A percentile compares a stretch with the other conserved stretches of the same genome.
Conservation (phyloP, 2,797 vertebrate genomes). For the Rhinophrynus dorsalis region DNA sequence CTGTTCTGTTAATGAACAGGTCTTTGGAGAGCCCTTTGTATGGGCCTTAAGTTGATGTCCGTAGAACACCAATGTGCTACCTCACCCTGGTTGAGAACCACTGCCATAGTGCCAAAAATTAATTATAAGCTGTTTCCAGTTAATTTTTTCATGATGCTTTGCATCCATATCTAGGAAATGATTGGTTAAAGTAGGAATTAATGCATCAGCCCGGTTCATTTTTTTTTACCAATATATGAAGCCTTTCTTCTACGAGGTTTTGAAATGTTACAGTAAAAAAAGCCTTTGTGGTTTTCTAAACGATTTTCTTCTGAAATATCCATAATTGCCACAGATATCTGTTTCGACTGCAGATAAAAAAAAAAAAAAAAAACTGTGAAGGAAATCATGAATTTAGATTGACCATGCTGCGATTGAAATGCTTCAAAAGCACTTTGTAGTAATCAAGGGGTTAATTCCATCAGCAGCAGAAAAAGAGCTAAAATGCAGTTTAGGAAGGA, state of each 20-base stretch:
- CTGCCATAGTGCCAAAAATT: too few relatives aligned
- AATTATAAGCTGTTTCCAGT: too few relatives aligned
- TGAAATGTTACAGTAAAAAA: too few relatives aligned
- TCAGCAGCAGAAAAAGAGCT: background rate
- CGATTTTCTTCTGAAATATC: background rate
- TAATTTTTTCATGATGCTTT: too few relatives aligned
- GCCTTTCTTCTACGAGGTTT: background rate
- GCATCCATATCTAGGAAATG: too few relatives aligned
- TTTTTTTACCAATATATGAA: background rate
- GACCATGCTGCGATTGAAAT: background rate
- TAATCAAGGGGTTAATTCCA: constrained; percentile 17
- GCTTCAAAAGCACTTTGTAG: background rate
- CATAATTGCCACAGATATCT: background rate
- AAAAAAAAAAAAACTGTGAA: too few relatives aligned
- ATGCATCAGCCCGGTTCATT: background rate
- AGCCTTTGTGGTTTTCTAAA: too few relatives aligned
- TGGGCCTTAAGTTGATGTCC: too few relatives aligned
- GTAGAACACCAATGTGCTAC: too few relatives aligned
- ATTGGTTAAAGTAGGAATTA: background rate
- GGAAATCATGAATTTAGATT: constrained; percentile 12
- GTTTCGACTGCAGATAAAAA: constrained; percentile 25
- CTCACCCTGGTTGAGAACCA: too few relatives aligned
- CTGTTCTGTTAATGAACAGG: too few relatives aligned
- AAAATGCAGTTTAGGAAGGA: background rate
- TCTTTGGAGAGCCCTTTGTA: too few relatives aligned